Conservation (phyloP, 1,140 invertebrate species). For the Eriosoma lanigerum region DNA sequence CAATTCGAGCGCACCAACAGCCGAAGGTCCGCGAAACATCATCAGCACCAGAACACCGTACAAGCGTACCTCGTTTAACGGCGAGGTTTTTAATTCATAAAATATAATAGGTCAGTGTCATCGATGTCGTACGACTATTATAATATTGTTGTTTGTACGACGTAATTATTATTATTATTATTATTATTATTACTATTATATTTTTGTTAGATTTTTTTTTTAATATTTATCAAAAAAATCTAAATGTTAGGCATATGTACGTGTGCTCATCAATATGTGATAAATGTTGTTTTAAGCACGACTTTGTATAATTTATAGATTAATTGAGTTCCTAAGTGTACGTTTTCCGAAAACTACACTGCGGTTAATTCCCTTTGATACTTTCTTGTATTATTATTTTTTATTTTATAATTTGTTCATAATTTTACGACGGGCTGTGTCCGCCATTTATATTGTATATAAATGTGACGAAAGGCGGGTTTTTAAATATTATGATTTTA, state of each 20-base stretch:
- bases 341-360: slow-evolving; percentile 13
- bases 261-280: slow-evolving; percentile 50
- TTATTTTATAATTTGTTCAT: not conserved
- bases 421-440: slow-evolving; percentile 30
- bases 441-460: slow-evolving; percentile 34
- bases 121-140: slow-evolving; percentile 22
- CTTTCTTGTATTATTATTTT: slow-evolving; percentile 30
- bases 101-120: slow-evolving; percentile 20
- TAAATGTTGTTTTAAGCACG: slow-evolving; percentile 48
- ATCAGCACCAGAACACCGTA: slow-evolving; percentile 37
- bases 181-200: slow-evolving; percentile 4
- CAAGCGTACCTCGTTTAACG: slow-evolving; percentile 40
- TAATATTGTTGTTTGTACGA: not conserved
- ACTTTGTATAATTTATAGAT: slow-evolving; percentile 43
- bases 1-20: slow-evolving; percentile 56
- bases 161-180: not conserved
- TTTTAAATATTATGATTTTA: slow-evolving; percentile 18
- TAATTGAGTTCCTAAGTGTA: slow-evolving; percentile 49
- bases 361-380: slow-evolving; percentile 50
- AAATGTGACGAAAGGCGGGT: slow-evolving; percentile 28
- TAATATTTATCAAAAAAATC: not conserved
- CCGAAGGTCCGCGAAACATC: slow-evolving; percentile 45
- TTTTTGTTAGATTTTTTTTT: slow-evolving; percentile 18
- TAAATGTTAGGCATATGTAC: slow-evolving; percentile 30
- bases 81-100: not conserved